phyloP scores from a whole-genome alignment of 2,797 vertebrate genomes.

The Fringilla coelebs region DNA sequence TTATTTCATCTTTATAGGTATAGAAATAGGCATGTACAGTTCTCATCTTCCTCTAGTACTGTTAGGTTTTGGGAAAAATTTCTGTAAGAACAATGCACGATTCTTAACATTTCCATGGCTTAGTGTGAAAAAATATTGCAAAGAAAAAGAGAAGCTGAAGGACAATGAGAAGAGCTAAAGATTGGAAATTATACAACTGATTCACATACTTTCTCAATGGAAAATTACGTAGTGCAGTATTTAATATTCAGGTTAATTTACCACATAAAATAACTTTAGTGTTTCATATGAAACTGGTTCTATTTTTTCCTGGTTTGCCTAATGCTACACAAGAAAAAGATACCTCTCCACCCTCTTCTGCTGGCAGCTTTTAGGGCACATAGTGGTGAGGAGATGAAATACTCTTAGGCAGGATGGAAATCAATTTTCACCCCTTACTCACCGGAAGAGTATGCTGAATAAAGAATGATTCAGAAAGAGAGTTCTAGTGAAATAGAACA shows the following conservation, averaged over 20 bases:
- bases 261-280: not conserved
- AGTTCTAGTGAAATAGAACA: not conserved
- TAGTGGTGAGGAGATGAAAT: not conserved
- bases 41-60: not conserved
- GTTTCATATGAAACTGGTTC: not conserved
- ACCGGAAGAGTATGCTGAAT: not conserved
- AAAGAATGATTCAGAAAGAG: not conserved
- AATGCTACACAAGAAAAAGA: not conserved
- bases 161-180: not conserved
- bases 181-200: not conserved
- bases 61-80: not conserved
- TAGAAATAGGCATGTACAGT: not conserved
- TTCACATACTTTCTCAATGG: not conserved
- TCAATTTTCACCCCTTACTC: not conserved
- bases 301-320: not conserved
- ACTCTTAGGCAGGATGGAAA: not conserved
- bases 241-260: slow-evolving; percentile 4
- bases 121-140: not conserved
- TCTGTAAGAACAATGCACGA: not conserved
- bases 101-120: not conserved
- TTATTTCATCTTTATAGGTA: not conserved
- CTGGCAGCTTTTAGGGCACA: not conserved
- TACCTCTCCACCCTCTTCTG: not conserved
- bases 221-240: not conserved
- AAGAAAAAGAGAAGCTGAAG: not conserved